A percentile compares a stretch with the other conserved stretches of the same genome.
Conservation (phyloP, 2,113 vertebrate species). For the Tetrao urogallus region DNA sequence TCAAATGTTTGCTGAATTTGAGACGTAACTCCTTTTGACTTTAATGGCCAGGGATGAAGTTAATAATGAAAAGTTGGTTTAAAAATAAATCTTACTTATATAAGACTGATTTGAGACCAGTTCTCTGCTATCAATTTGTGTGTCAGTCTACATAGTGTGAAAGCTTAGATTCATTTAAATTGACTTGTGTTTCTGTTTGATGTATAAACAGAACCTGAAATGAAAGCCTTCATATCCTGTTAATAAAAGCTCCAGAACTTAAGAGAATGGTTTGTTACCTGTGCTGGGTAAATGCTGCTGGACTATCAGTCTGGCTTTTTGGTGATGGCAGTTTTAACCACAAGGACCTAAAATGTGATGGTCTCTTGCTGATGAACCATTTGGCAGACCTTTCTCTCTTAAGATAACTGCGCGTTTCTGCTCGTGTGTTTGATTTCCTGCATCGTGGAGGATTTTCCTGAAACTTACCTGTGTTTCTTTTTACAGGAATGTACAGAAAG, state of each 20-base stretch:
- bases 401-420: background rate
- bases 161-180: accelerated
- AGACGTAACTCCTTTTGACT: background rate
- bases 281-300: background rate
- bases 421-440: background rate
- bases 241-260: background rate
- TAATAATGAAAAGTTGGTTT: background rate
- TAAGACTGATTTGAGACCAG: background rate
- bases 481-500: slow-evolving; percentile 92
- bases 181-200: background rate
- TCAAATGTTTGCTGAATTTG: background rate
- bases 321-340: background rate
- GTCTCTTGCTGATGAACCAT: background rate
- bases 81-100: background rate
- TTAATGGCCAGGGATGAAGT: background rate
- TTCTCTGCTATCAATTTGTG: background rate
- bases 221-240: background rate
- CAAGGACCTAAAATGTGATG: background rate
- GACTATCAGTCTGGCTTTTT: background rate
- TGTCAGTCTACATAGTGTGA: background rate
- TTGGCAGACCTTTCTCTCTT: background rate
- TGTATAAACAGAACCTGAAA: background rate
- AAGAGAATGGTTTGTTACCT: background rate
- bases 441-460: background rate
- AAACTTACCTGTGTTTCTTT: background rate